phyloP scores from a whole-genome alignment of 1,140 invertebrate species.

The Lordiphosa stackelbergi region DNA sequence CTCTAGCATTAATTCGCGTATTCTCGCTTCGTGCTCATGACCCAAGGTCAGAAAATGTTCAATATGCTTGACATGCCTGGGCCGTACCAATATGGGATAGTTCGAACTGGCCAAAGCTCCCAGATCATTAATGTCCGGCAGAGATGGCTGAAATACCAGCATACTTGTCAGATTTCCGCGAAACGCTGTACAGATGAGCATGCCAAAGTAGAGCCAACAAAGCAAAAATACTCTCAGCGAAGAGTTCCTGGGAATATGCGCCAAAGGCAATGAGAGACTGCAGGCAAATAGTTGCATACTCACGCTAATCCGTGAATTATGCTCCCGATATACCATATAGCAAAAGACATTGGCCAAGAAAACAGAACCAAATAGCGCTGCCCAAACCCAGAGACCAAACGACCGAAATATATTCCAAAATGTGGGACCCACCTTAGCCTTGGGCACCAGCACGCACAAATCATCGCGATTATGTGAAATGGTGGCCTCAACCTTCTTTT shows the following conservation, averaged over 20 bases:
- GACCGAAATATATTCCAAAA: slow-evolving; percentile 73
- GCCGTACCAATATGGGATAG: slow-evolving; percentile 41
- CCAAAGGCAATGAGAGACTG: slow-evolving; percentile 45
- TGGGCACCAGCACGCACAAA: slow-evolving; percentile 68
- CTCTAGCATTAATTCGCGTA: slow-evolving; percentile 37
- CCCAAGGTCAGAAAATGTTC: slow-evolving; percentile 40
- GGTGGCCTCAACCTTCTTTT: slow-evolving; percentile 44
- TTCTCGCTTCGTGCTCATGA: slow-evolving; percentile 32
- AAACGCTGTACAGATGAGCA: slow-evolving; percentile 64
- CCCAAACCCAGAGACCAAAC: slow-evolving; percentile 55
- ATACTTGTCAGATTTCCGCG: slow-evolving; percentile 68
- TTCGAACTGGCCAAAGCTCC: slow-evolving; percentile 38
- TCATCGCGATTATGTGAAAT: slow-evolving; percentile 63
- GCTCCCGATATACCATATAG: slow-evolving; percentile 6
- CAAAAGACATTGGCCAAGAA: slow-evolving; percentile 44
- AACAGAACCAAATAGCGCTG: slow-evolving; percentile 33
- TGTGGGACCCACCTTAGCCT: slow-evolving; percentile 43
- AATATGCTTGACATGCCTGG: slow-evolving; percentile 51
- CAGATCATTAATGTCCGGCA: slow-evolving; percentile 60
- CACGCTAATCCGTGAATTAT: neutral
- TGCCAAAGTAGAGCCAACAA: slow-evolving; percentile 64
- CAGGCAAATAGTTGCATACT: slow-evolving; percentile 50
- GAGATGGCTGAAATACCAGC: slow-evolving; percentile 52
- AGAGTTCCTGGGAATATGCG: slow-evolving; percentile 12
- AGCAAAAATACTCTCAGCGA: slow-evolving; percentile 52